Evolutionary conservation across 2,113 vertebrate species (phyloP), one percentile per base, ranked within the genome.

Genomic region (Hippolais icterina): DNA sequence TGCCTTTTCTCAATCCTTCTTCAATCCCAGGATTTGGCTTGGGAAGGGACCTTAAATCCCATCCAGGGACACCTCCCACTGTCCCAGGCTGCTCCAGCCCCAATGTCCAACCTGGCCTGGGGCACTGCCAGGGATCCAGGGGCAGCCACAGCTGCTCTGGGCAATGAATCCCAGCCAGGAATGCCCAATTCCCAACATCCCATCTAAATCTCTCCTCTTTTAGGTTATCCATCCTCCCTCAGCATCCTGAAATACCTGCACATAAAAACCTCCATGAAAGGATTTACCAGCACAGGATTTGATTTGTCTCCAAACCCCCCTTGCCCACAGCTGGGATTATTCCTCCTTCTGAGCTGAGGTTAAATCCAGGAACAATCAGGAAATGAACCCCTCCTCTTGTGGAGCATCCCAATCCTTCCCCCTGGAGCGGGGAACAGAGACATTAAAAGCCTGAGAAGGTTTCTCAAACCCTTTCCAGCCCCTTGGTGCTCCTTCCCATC

Each of bases 271-370:
- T 9, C 20, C 10, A 2, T 2, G 14, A 14, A 64, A 33, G 15
- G 18, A 54, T 69, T 77, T 39, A 12, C n/a, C 35, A 74, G 54
- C 23, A 12, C 16, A 65, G 28, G 28, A 10, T 41, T 31, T 5
- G 23, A 46, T 25, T 8, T 16, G 33, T 7, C 56, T 39, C n/a
- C 56, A 25, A 74, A 4, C 64, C 74, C 47, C 50, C 41, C 69
- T 10, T 5, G 3, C 1, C 23, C 12, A 28, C 12, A 4, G 2
- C 41, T 7, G 12, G 1, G 10, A 7, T 29, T 1, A 3, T 49
- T 66, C 70, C 50, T 42, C 29, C 15, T 29, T 0, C 50, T 1
- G 57, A 68, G 19, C n/a, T 0, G 15, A 42, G 15, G 37, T 16
- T 28, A 18, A 79, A 44, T 13, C 28, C 4, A 0, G 49, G 31